These are phyloP conservation scores for Sinella curviseta DNA, from an alignment of 1,140 invertebrate species.

Conservation along the genomic window DNA sequence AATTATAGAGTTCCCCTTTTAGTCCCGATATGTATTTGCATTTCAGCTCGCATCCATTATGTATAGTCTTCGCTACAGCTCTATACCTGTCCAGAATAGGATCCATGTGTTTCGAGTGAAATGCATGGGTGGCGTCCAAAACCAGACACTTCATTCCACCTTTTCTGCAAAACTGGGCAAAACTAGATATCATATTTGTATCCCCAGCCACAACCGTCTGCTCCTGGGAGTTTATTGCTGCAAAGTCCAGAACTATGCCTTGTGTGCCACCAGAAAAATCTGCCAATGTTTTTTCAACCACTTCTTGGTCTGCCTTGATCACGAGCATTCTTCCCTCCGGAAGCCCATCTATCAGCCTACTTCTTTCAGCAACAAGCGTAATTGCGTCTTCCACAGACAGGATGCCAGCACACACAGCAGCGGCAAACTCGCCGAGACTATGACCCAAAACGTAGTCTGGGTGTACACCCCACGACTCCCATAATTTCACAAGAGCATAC, in stretches of 20 bases:
- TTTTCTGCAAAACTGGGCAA: not conserved
- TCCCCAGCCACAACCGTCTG: not conserved
- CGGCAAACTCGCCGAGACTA: not conserved
- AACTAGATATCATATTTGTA: not conserved
- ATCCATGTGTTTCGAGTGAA: conserved; percentile 3
- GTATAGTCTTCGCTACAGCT: not conserved
- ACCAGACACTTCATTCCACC: not conserved
- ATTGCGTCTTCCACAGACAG: not conserved
- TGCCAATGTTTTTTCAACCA: not conserved
- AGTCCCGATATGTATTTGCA: not conserved
- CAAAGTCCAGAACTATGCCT: not conserved
- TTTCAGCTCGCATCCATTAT: not conserved
- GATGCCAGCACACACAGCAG: not conserved
- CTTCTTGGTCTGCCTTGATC: not conserved
- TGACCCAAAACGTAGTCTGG: conserved; percentile 4
- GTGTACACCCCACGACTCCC: not conserved
- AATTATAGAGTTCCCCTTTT: not conserved
- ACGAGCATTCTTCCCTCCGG: not conserved
- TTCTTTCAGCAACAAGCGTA: not conserved
- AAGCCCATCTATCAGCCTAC: not conserved
- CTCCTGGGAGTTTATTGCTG: not conserved
- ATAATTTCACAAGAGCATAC: not conserved
- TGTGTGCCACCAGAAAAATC: not conserved
- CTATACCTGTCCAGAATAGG: not conserved
- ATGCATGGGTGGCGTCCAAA: not conserved